Conservation (phyloP, 2,888 invertebrate species). For the Drosophila anceps region DNA sequence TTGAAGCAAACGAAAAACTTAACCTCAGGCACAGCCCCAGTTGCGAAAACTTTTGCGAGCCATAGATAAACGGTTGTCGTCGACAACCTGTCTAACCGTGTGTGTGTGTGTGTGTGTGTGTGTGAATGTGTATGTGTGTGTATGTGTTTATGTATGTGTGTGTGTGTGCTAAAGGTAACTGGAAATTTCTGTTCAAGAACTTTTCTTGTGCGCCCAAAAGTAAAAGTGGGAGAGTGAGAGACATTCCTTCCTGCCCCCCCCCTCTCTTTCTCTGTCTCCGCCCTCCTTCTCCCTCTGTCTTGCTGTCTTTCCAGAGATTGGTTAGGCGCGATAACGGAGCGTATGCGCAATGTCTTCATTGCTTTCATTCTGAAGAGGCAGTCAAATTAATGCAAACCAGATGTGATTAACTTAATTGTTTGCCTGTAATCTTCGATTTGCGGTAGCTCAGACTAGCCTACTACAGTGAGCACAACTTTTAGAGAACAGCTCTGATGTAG, state of each 20-base stretch:
- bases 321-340: conserved; percentile 39
- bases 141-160: background rate
- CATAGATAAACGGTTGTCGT: conserved; percentile 74
- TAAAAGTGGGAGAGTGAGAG: too few species aligned
- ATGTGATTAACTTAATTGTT: conserved; percentile 80
- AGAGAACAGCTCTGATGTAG: background rate
- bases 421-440: conserved; percentile 76
- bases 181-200: conserved; percentile 54
- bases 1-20: conserved; percentile 83
- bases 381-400: conserved; percentile 53
- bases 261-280: background rate
- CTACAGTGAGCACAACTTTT: background rate
- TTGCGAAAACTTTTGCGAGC: conserved; percentile 57
- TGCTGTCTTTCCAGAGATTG: background rate
- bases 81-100: conserved; percentile 17
- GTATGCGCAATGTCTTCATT: conserved; percentile 72
- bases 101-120: background rate
- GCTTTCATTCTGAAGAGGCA: conserved; percentile 22
- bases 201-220: conserved; percentile 35
- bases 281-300: background rate
- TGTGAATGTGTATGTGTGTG: background rate
- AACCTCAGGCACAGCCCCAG: conserved; percentile 62
- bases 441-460: conserved; percentile 12
- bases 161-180: conserved; percentile 50
- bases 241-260: background rate